Percentiles rank a stretch among this genome's conserved stretches.
Evolutionary conservation across 2,797 vertebrate genomes (phyloP).

Genomic region (Clarias platycephalus): DNA sequence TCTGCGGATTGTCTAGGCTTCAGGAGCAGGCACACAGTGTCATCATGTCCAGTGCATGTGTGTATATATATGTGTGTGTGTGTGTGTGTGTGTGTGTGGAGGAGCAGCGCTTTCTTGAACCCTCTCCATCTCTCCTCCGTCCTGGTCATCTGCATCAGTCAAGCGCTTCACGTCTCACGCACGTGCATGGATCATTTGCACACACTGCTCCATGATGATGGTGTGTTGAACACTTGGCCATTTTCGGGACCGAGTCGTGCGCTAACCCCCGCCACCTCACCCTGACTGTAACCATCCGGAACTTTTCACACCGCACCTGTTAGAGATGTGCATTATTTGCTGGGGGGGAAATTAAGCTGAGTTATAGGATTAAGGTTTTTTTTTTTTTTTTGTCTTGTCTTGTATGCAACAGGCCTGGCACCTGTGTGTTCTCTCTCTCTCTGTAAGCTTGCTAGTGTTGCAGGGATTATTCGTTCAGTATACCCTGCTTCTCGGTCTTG

Average conservation of each 20-base stretch:
- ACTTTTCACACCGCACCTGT: background rate
- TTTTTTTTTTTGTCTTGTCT: background rate
- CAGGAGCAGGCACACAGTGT: background rate
- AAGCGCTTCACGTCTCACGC: background rate
- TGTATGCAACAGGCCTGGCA: constrained; percentile 24
- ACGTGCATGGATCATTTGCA: background rate
- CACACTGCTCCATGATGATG: background rate
- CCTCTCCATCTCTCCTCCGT: background rate
- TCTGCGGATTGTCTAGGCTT: constrained; percentile 58
- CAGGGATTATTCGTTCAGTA: background rate
- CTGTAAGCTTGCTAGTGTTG: background rate
- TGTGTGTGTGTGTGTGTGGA: no score
- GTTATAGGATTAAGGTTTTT: background rate
- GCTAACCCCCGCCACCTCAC: background rate
- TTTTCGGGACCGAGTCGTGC: background rate
- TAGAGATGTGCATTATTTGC: background rate
- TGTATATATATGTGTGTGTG: background rate
- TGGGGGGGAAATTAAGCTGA: no score
- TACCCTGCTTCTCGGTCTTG: background rate
- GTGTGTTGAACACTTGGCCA: background rate
- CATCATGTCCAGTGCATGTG: background rate
- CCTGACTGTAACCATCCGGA: background rate
- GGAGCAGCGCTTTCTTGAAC: no score
- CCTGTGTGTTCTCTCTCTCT: background rate
- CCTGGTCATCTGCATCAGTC: background rate